Base-by-base conservation (phyloP, 2,888 invertebrate genomes). In the Drosophila paranaensis region DNA sequence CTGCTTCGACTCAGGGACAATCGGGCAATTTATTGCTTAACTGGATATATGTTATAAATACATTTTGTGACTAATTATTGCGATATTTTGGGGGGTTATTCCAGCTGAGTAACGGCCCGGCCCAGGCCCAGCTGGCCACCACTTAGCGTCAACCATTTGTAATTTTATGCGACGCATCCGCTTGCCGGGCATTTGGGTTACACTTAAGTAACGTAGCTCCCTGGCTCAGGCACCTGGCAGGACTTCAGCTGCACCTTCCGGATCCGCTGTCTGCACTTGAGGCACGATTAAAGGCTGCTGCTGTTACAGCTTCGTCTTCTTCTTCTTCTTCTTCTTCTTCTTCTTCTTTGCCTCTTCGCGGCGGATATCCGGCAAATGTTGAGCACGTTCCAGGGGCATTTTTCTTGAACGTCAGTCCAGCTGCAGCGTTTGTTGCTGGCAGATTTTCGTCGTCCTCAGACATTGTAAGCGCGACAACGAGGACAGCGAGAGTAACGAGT, bases 81-180 rank as follows among this genome's bases (percentile, higher is more conserved):
- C 14, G 53, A 56, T 53, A 48, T 48, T 51, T 53, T 71, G 43
- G 51, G 33, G 27, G 20, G 35, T 45, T 60, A 35, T n/a, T n/a
- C 48, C 55, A 58, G n/a, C n/a, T n/a, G n/a, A n/a, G 58, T 58
- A 58, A 48, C 30, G 54, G 46, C 55, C 58, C 14, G n/a, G 2
- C 25, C 53, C 42, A 25, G 45, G 54, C 30, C 48, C 65, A 71
- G 43, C 61, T 61, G 39, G 48, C 71, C 45, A 60, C 68, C 78
- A 80, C 83, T 85, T 82, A 71, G 69, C 69, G 66, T 77, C 78
- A 58, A 42, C 68, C 79, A 70, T 81, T 81, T 81, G 74, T 70
- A 74, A 79, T 79, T 83, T 81, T 74, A 79, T 79, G 88, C 85
- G 88, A 84, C 88, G 85, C 74, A 84, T 88, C 84, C 84, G 84